phyloP scores from a whole-genome alignment of 1,140 invertebrate species.

The Lordiphosa mommai region DNA sequence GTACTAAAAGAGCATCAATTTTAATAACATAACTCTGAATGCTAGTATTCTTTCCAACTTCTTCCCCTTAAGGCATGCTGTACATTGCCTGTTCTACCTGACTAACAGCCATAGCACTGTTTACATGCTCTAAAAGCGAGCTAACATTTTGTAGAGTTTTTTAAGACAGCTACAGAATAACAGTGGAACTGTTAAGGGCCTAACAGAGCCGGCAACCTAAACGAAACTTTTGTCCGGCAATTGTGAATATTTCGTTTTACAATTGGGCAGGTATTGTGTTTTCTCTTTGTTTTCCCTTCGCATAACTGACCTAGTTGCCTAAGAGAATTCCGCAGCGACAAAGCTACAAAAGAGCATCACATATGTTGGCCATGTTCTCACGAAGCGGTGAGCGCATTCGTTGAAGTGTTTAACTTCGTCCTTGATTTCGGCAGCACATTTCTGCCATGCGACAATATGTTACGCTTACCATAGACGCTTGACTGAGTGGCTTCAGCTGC shows the following conservation, averaged over 20 bases:
- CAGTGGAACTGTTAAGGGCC: not conserved
- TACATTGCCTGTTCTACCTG: too few relatives aligned
- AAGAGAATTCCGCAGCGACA: constrained; percentile 45
- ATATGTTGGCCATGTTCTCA: not conserved
- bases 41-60: too few relatives aligned
- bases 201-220: constrained; percentile 3
- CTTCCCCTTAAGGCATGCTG: too few relatives aligned
- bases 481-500: constrained; percentile 21
- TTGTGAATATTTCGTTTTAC: too few relatives aligned
- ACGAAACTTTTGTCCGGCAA: not conserved
- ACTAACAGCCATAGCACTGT: constrained; percentile 4
- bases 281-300: constrained; percentile 1
- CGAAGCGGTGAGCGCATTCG: constrained; percentile 17
- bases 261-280: too few relatives aligned
- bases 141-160: constrained; percentile 34
- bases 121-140: not conserved
- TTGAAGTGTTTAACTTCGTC: constrained; percentile 68
- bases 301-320: constrained; percentile 55
- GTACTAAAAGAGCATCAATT: too few relatives aligned
- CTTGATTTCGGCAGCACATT: constrained; percentile 57
- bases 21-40: too few relatives aligned
- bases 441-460: constrained; percentile 68
- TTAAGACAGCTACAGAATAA: not conserved
- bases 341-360: constrained; percentile 57
- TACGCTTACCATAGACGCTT: constrained; percentile 34